Base-by-base conservation (phyloP, 37 sponge, comb jelly and placozoan species). In the Crambe crambe region DNA sequence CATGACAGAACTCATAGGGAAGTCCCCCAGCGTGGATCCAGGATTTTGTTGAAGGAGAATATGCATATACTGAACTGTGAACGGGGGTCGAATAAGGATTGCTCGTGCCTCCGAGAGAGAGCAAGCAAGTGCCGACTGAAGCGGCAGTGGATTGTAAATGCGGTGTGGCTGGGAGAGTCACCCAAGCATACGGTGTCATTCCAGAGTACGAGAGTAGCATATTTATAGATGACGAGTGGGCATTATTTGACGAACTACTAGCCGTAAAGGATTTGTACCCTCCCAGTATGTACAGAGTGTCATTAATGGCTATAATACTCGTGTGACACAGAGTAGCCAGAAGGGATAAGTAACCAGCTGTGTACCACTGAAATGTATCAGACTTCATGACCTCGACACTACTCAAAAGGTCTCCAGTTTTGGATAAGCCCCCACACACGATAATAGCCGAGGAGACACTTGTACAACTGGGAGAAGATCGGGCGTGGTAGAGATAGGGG, bases 201-300 rank as follows among this genome's bases (percentile, higher is more conserved):
- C 59, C 59, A 10, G 32, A 37, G 20, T 40, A 37, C 6, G 76
- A 69, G 21, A 68, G 27, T 70, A 84, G 71, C 36, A 32, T 9
- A 29, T 70, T 27, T 42, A 84, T 69, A 23, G 77, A 35, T 4
- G 70, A 26, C 3, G 58, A 60, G 70, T 76, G 60, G n/a, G 32
- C 37, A n/a, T 39, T 30, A 12, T 38, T 35, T 18, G 77, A 38
- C 21, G 47, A 41, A 36, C 77, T 76, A 59, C n/a, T 32, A 1
- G 77, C 77, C 12, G 77, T 69, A 41, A n/a, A n/a, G 61, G 77
- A 63, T 27, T 42, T 68, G 71, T 76, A 84, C 15, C 85, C 85
- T 8, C 85, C 85, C 25, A 84, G 32, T 25, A 84, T n/a, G 77
- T 84, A 84, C 39, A 68, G 27, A 18, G 58, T 26, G 42, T 84